Base-by-base conservation (phyloP, 2,797 vertebrate species). In the Botia almorhae region DNA sequence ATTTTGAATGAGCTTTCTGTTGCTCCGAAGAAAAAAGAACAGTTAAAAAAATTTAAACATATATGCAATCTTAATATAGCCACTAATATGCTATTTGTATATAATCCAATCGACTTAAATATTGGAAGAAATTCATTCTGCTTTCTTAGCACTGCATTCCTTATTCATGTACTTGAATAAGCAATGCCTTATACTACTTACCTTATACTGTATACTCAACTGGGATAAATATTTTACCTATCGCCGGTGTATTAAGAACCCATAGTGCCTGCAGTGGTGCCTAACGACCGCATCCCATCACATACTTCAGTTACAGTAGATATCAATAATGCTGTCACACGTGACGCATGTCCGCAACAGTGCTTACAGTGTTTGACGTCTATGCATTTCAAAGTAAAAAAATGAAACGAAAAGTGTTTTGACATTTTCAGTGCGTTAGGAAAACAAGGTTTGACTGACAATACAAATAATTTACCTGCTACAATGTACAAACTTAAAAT, bases 151-250 rank as follows among this genome's bases (percentile, higher is more conserved):
- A 43, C 19, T 26, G 56, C 19, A 77, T 80, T 67, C 64, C 60
- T 83, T 80, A 83, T 80, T 71, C 65, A 75, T 76, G 23, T 26
- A 26, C 23, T 26, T 26, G 23, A 26, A 26, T 26, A 26, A 26
- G 23, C 23, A 26, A 26, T 26, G 23, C 23, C 23, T 26, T 26
- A 26, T 26, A 26, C 23, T 26, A 26, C 23, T 26, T 26, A 26
- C 23, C 23, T 26, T 26, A 26, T 26, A 65, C 26, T 56, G 58
- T 50, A 65, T 50, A 65, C 72, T 76, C 61, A 43, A 63, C 46
- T 53, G 68, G 48, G 26, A 85, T 69, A 74, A 74, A 77, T 76
- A 74, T 71, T 82, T 82, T 48, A 74, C 63, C 33, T 36, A 19
- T 76, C n/a, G 39, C 33, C 55, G 53, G 53, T 29, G 23, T 63